Percentiles rank a stretch among this genome's conserved stretches.
Evolutionary conservation across 2,888 invertebrate genomes (phyloP).

Genomic region (Perizoma affinitatum): DNA sequence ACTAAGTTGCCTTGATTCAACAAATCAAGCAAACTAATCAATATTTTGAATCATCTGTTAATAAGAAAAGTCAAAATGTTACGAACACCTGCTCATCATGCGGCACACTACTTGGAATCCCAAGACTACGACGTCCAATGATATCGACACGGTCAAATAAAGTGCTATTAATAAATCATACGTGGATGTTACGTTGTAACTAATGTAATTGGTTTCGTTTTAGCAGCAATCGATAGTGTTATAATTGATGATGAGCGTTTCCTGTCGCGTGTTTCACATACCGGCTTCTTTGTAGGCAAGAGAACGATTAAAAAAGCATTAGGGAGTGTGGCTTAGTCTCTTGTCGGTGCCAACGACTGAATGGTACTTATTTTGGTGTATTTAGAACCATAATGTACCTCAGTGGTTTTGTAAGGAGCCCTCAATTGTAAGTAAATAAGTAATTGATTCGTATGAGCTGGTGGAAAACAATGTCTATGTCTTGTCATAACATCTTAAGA

Average conservation of each 20-base stretch:
- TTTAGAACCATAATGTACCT: no score
- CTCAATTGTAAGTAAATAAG: no score
- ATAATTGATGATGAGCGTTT: slow-evolving; percentile 12
- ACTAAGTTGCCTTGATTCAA: no score
- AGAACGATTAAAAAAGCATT: background rate
- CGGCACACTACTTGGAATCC: slow-evolving; percentile 56
- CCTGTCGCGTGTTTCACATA: slow-evolving; percentile 9
- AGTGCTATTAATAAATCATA: slow-evolving; percentile 41
- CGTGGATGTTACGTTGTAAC: slow-evolving; percentile 14
- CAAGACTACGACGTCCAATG: slow-evolving; percentile 60
- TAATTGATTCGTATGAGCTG: no score
- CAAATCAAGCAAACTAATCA: no score
- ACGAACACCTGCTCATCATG: slow-evolving; percentile 47
- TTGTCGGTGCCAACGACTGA: no score
- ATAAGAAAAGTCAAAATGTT: slow-evolving; percentile 44
- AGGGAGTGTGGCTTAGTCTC: background rate
- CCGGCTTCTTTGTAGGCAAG: slow-evolving; percentile 1
- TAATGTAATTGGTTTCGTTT: slow-evolving; percentile 30
- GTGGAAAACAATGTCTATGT: no score
- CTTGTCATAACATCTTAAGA: no score
- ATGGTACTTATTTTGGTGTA: no score
- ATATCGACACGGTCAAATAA: slow-evolving; percentile 62
- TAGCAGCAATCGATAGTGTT: slow-evolving; percentile 8
- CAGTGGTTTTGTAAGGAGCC: no score
- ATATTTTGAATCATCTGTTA: no score